phyloP scores from a whole-genome alignment of 2,888 invertebrate genomes.

The Hydropsyche betteni region DNA sequence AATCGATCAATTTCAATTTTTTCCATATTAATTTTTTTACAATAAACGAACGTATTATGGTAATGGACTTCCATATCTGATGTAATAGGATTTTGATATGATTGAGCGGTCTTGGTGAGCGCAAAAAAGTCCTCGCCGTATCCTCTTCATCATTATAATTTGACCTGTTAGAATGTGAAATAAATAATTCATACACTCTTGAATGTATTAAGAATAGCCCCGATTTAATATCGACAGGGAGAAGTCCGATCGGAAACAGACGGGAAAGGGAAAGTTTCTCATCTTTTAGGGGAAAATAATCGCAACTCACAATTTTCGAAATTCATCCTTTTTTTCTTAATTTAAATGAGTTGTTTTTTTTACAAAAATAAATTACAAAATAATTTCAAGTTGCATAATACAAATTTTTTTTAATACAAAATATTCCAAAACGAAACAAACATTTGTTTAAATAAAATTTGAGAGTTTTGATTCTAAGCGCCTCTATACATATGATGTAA shows the following conservation, averaged over 20 bases:
- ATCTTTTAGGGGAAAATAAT: too few species aligned
- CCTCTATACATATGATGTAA: too few species aligned
- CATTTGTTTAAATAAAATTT: too few species aligned
- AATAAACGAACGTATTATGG: conserved; percentile 12
- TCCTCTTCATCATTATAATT: conserved; percentile 34
- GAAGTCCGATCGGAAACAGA: background rate
- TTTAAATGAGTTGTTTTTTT: too few species aligned
- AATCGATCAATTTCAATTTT: conserved; percentile 13
- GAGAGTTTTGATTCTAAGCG: too few species aligned
- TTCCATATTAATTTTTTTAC: background rate
- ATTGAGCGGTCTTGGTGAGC: conserved; percentile 33
- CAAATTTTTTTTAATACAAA: too few species aligned
- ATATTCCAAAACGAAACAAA: background rate
- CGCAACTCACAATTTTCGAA: too few species aligned
- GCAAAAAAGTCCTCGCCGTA: conserved; percentile 23
- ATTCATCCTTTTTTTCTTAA: too few species aligned
- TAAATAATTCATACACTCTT: conserved; percentile 45
- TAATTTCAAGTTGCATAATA: too few species aligned
- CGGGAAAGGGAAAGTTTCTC: background rate
- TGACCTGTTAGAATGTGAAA: conserved; percentile 39
- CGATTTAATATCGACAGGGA: background rate
- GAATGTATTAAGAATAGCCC: conserved; percentile 30
- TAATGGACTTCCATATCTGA: conserved; percentile 31
- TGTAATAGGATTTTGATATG: conserved; percentile 33
- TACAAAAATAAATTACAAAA: too few species aligned